Conservation (phyloP, 1,140 invertebrate species). For the fruit fly (Drosophila melanogaster) region Release_6_plus_ISO1_MT NT_033777.3:17918001-17918500, state of each 20-base stretch:
- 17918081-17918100: conserved; percentile 4
- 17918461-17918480: not conserved
- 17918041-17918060: conserved; percentile 49
- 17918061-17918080: conserved; percentile 16
- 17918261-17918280: conserved; percentile 33
- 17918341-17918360: conserved; percentile 21
- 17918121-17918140: conserved; percentile 46
- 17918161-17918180: conserved; percentile 10
- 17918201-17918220: conserved; percentile 20
- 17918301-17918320: conserved; percentile 84
- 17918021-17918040: conserved; percentile 62
- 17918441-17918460: not conserved
- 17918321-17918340: conserved; percentile 52
- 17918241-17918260: conserved; percentile 21
- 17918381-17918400: conserved; percentile 54
- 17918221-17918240: conserved; percentile 31
- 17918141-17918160: conserved; percentile 21
- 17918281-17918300: conserved; percentile 73
- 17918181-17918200: conserved; percentile 38
- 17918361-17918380: conserved; percentile 56
- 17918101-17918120: conserved; percentile 2
- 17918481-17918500: not conserved
- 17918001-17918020: conserved; percentile 34
- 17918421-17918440: conserved; percentile 31
- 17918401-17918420: conserved; percentile 16